Base-by-base conservation (phyloP, 37 sponge, comb jelly and placozoan species). In the Ianthella basta region DNA sequence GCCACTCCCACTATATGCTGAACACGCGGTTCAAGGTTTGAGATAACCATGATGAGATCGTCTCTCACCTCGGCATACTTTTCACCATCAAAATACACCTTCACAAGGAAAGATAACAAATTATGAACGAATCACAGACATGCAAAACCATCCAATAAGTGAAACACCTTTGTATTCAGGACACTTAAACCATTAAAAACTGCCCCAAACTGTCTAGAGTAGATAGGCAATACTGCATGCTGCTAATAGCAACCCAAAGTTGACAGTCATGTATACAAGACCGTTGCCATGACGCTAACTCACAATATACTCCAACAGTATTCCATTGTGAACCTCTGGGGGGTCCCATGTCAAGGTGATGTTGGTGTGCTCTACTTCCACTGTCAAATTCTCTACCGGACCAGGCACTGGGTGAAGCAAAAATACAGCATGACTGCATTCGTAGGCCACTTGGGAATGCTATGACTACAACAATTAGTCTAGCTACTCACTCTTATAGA, bases 271-370 rank as follows among this genome's bases (percentile, higher is more conserved):
- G n/a, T n/a, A 57, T 15, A 61, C 4, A 12, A 13, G 27, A 61
- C 64, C 64, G 10, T 61, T 61, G 24, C 64, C 37, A 33, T 34
- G 15, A 12, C 5, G 35, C 5, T 33, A 2, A 70, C 72, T 75
- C 53, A 75, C 78, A 40, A 1, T 18, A 41, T 75, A 75, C 1
- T 44, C 54, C 37, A 30, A 24, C 44, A 75, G 21, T n/a, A 53
- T 50, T 3, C 78, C 78, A 75, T 75, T 75, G 78, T 40, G 21
- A 40, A 41, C 53, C 0, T 25, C 54, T 44, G 78, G 78, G 40
- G 78, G 78, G n/a, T 24, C 54, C 78, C 78, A 75, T 16, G 70
- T 69, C 35, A 32, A 69, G 34, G 29, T 69, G 35, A 69, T 18
- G 27, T 30, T 69, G 70, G 29, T 69, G 34, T 32, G 6, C 33